Percentiles rank a stretch among this genome's conserved stretches.
These are phyloP conservation scores for Tenebrio molitor DNA, from an alignment of 1,140 invertebrate genomes.

Conservation along the genomic window DNA sequence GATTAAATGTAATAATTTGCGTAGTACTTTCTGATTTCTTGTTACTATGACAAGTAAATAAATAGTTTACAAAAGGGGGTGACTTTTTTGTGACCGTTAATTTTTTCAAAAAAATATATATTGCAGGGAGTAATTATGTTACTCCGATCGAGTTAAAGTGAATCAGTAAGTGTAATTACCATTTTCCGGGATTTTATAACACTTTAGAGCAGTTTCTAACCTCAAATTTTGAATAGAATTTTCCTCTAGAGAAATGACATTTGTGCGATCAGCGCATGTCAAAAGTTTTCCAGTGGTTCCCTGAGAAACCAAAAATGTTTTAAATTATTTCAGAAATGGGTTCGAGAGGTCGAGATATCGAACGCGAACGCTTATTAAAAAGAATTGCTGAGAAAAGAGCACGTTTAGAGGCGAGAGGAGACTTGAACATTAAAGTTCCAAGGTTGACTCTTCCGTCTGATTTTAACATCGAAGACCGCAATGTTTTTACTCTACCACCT, in stretches of 20 bases:
- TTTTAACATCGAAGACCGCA: constrained; percentile 69
- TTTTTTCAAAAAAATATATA: neutral
- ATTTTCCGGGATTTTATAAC: constrained; percentile 12
- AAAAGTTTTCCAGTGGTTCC: constrained; percentile 18
- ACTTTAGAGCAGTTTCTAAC: constrained; percentile 3
- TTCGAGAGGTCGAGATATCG: constrained; percentile 53
- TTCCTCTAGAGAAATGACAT: constrained; percentile 14
- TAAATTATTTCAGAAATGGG: constrained; percentile 32
- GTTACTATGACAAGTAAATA: constrained; percentile 47
- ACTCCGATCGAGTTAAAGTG: neutral
- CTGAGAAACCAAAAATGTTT: too few relatives aligned
- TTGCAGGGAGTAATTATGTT: constrained; percentile 5
- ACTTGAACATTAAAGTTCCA: constrained; percentile 66
- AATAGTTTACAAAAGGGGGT: constrained; percentile 29
- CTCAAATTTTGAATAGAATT: constrained; percentile 10
- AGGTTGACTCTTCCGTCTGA: constrained; percentile 68
- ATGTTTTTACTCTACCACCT: constrained; percentile 70
- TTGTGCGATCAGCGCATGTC: neutral
- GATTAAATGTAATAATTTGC: neutral
- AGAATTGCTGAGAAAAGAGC: constrained; percentile 61
- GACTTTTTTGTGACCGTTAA: neutral
- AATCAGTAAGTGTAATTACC: constrained; percentile 16
- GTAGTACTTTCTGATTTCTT: constrained; percentile 7
- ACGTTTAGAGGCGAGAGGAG: constrained; percentile 60
- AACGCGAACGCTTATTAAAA: constrained; percentile 61